Conservation (phyloP, 2,888 invertebrate genomes). For the Nudaria mundana region DNA sequence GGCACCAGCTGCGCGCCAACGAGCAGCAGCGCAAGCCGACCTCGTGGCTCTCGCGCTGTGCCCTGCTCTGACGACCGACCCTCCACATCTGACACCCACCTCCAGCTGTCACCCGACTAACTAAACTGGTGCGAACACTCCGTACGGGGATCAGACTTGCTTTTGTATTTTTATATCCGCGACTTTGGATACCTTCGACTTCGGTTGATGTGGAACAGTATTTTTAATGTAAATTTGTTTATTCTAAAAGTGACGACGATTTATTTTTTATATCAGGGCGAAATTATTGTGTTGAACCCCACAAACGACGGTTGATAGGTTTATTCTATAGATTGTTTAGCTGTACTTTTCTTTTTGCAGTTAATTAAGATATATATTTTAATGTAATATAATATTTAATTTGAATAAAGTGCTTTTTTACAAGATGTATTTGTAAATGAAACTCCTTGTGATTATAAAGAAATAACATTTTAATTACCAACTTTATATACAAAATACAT, state of each 20-base stretch:
- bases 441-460: conserved; percentile 9
- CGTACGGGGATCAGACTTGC: conserved; percentile 63
- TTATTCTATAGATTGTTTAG: conserved; percentile 75
- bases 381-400: conserved; percentile 81
- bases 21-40: conserved; percentile 91
- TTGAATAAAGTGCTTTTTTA: conserved; percentile 81
- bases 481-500: conserved; percentile 55
- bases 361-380: conserved; percentile 79
- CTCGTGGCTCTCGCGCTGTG: conserved; percentile 93
- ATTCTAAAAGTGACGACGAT: conserved; percentile 49
- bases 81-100: conserved; percentile 19
- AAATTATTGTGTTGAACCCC: conserved; percentile 67
- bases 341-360: conserved; percentile 76
- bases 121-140: conserved; percentile 59
- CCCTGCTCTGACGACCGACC: conserved; percentile 89
- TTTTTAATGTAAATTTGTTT: conserved; percentile 65
- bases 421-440: conserved; percentile 33
- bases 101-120: conserved; percentile 58
- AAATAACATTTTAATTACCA: conserved; percentile 56
- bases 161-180: conserved; percentile 80
- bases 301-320: conserved; percentile 67
- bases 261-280: conserved; percentile 57
- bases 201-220: conserved; percentile 62
- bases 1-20: conserved; percentile 87
- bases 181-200: conserved; percentile 51